Evolutionary conservation across 2,888 invertebrate species (phyloP).

Genomic region (Diarsia mendica): DNA sequence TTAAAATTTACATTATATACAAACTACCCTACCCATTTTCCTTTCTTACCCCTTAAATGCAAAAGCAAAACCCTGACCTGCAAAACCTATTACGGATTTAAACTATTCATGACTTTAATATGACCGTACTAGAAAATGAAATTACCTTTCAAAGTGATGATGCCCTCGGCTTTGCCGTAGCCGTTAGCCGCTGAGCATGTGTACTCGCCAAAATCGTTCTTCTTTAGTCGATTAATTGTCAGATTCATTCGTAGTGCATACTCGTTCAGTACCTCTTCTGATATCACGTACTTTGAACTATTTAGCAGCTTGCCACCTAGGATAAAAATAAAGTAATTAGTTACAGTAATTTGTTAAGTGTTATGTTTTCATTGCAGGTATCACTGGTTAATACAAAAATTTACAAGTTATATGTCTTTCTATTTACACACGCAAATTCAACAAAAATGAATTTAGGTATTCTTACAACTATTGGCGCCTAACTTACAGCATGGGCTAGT

Average conservation of each 20-base stretch:
- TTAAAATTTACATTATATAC: neutral
- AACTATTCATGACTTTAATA: conserved; percentile 38
- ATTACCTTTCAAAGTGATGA: conserved; percentile 94
- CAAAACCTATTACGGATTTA: conserved; percentile 35
- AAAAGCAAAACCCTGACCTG: conserved; percentile 30
- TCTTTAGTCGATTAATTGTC: conserved; percentile 93
- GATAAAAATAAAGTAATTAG: conserved; percentile 46
- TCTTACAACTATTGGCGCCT: conserved; percentile 8
- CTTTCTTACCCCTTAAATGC: conserved; percentile 10
- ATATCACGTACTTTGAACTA: conserved; percentile 94
- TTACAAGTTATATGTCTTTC: neutral
- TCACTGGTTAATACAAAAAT: neutral
- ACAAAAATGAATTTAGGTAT: neutral
- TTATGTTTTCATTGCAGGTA: neutral
- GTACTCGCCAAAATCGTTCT: conserved; percentile 94
- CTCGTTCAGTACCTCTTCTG: conserved; percentile 93
- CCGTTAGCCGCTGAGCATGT: conserved; percentile 95
- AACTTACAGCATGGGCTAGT: neutral
- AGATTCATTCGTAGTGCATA: conserved; percentile 95
- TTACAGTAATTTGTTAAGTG: neutral
- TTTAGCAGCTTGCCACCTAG: conserved; percentile 93
- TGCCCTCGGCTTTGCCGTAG: conserved; percentile 94
- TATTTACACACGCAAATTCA: no score
- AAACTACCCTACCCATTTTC: no score
- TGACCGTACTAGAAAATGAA: conserved; percentile 34